These are phyloP conservation scores for Ceratosolen solmsi DNA, from an alignment of 1,140 invertebrate genomes.

Conservation along the genomic window DNA sequence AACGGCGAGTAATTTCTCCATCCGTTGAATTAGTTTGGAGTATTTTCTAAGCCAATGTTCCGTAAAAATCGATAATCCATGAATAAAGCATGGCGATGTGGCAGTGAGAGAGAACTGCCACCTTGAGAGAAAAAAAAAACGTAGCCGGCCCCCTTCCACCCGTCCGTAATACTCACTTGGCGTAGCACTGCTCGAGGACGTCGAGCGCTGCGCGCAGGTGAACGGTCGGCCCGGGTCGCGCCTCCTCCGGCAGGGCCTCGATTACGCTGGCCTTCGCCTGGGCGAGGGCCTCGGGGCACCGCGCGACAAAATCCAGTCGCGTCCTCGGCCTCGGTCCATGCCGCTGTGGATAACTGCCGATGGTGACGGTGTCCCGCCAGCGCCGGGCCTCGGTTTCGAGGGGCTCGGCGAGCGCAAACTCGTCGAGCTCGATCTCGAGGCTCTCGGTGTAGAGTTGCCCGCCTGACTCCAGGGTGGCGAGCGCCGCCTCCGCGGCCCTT, in stretches of 20 bases:
- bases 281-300: slow-evolving; percentile 56
- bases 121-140: too few species aligned
- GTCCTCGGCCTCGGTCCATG: slow-evolving; percentile 67
- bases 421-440: slow-evolving; percentile 73
- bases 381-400: slow-evolving; percentile 74
- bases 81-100: too few species aligned
- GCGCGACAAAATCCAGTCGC: slow-evolving; percentile 71
- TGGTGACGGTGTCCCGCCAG: slow-evolving; percentile 74
- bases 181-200: slow-evolving; percentile 64
- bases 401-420: slow-evolving; percentile 72
- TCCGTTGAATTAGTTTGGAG: too few species aligned
- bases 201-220: slow-evolving; percentile 57
- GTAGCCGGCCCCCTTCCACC: too few species aligned
- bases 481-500: slow-evolving; percentile 69
- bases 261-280: background rate
- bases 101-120: too few species aligned
- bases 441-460: slow-evolving; percentile 51
- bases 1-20: too few species aligned
- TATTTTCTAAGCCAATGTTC: too few species aligned
- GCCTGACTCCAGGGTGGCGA: slow-evolving; percentile 51
- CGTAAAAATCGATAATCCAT: too few species aligned
- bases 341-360: slow-evolving; percentile 81
- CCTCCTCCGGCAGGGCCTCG: background rate
- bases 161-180: slow-evolving; percentile 59
- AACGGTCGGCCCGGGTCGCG: background rate